Evolutionary conservation across 2,797 vertebrate genomes (phyloP).

Genomic region (Caiman crocodilus): DNA sequence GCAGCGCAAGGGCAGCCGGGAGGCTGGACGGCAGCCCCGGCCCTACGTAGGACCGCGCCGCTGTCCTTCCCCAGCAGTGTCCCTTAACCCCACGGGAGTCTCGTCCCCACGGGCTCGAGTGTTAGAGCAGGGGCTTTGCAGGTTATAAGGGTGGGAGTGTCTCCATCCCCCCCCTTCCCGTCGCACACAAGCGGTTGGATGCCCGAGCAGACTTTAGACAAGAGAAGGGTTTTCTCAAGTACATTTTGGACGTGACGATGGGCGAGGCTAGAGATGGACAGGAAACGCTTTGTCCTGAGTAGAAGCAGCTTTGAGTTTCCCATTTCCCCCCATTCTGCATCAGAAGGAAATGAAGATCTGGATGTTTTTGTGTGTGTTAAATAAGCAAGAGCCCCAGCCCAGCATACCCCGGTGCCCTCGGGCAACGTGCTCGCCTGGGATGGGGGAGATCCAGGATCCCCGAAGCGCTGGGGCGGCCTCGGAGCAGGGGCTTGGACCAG

Average conservation of each 20-base stretch:
- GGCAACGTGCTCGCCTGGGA: too few relatives aligned
- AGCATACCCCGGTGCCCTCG: too few relatives aligned
- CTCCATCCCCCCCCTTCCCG: not conserved
- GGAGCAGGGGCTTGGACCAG: not conserved
- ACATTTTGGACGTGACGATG: accelerated
- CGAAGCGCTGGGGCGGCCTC: not conserved
- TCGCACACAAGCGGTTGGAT: not conserved
- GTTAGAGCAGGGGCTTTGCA: not conserved
- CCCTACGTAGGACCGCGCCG: not conserved
- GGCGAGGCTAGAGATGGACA: accelerated
- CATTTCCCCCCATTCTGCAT: too few relatives aligned
- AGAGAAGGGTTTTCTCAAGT: not conserved
- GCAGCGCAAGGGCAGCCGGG: accelerated
- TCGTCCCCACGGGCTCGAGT: not conserved
- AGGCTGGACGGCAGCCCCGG: not conserved
- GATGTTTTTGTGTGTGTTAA: too few relatives aligned
- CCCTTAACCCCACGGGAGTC: not conserved
- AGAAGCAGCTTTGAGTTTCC: too few relatives aligned
- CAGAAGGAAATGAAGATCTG: too few relatives aligned
- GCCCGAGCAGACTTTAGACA: not conserved
- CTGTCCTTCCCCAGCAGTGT: not conserved
- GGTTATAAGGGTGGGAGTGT: not conserved
- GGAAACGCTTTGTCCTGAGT: not conserved
- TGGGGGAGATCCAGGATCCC: too few relatives aligned
- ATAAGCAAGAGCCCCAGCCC: too few relatives aligned